phyloP scores from a whole-genome alignment of 2,113 vertebrate genomes.

The Tympanuchus pallidicinctus region DNA sequence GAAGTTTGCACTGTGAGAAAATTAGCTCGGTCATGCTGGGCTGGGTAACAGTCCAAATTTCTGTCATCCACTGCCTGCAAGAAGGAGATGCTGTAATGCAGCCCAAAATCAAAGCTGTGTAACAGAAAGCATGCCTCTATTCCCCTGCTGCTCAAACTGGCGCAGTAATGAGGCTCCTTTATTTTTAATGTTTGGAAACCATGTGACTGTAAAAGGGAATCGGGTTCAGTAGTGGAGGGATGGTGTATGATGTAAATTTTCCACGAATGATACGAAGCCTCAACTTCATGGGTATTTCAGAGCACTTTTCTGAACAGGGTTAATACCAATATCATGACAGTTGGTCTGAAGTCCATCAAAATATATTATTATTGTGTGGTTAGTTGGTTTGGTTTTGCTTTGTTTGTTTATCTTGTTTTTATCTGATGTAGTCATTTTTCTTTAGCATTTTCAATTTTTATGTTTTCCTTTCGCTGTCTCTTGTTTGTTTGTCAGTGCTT shows the following conservation, averaged over 20 bases:
- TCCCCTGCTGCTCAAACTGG: not conserved
- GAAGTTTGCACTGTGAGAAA: slow-evolving; percentile 13
- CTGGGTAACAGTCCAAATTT: slow-evolving; percentile 13
- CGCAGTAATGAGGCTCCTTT: not conserved
- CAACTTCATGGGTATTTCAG: not conserved
- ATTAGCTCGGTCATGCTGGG: not conserved
- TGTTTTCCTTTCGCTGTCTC: not conserved
- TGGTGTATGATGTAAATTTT: not conserved
- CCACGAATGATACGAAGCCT: not conserved
- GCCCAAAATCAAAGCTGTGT: not conserved
- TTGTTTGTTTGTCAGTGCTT: not conserved
- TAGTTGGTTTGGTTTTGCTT: not conserved
- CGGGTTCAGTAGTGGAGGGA: not conserved
- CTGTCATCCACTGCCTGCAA: not conserved
- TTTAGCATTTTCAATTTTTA: not conserved
- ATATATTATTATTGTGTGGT: not conserved
- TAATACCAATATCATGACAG: not conserved
- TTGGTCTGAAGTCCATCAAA: not conserved
- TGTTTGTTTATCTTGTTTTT: not conserved
- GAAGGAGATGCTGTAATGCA: not conserved
- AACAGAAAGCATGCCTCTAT: not conserved
- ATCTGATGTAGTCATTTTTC: not conserved
- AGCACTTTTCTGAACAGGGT: not conserved
- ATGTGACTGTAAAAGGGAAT: not conserved
- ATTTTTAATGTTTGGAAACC: not conserved